Base-by-base conservation (phyloP, 1,140 invertebrate species). In the Trissolcus basalis region DNA sequence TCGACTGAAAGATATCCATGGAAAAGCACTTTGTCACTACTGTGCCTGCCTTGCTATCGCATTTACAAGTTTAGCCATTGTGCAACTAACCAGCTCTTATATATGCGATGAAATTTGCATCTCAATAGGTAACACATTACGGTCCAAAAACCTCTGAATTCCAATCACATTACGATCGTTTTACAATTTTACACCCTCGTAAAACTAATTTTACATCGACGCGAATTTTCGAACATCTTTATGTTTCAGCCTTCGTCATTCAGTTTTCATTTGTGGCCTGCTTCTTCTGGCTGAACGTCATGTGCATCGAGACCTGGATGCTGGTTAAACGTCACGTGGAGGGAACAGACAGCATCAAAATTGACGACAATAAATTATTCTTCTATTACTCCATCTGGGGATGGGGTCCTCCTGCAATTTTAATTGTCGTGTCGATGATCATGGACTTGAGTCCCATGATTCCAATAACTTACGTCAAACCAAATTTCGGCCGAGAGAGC, bases 281-380 rank as follows among this genome's bases (percentile, higher is more conserved):
- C 32, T 96, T 95, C 81, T 93, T 92, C 58, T 96, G 94, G 94
- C 92, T 96, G 87, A 93, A 91, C 79, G 89, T 93, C 6, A 93
- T 95, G 89, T 92, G 93, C 47, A 91, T 91, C 65, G 92, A 94
- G 76, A 92, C 92, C 13, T 94, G 91, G 89, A 86, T 88, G 0
- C 41, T 86, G 41, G 80, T 87, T 1, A 61, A 75, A 27, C 69
- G 82, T 70, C 79, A 87, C 65, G 83, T 88, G 11, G 73, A 83
- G 32, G 70, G 75, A 10, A 61, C 45, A 12, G 41, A 59, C 16
- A 64, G 49, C 43, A 58, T 61, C 0, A 71, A 58, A 53, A 79
- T 69, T 5, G 67, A 77, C 13, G 59, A 82, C 8, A 83, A 77
- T 8, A 89, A 86, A 71, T 84, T 91, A 10, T 92, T 92, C 71